These are phyloP conservation scores for Apis laboriosa DNA, from an alignment of 1,140 invertebrate species.

Conservation along the genomic window DNA sequence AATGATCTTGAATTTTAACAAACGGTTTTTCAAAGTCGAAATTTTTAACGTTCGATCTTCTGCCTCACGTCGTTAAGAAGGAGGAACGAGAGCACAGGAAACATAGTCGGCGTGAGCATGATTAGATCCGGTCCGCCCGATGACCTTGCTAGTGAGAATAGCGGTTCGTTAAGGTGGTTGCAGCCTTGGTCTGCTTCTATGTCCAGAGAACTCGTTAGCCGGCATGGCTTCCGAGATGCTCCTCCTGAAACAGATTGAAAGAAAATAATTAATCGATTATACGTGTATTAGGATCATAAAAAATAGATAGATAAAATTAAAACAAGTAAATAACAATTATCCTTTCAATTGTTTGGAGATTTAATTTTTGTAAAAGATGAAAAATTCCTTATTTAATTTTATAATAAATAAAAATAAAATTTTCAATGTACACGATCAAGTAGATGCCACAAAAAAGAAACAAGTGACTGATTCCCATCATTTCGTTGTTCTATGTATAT, in stretches of 20 bases:
- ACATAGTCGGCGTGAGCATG: conserved; percentile 32
- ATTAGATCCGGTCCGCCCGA: conserved; percentile 41
- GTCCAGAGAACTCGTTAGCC: conserved; percentile 61
- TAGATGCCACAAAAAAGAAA: too few species aligned
- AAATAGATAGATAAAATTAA: conserved; percentile 22
- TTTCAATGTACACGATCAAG: too few species aligned
- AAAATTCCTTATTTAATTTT: too few species aligned
- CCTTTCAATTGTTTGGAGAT: neutral
- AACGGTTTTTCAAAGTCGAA: neutral
- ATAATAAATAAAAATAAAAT: too few species aligned
- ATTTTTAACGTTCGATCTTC: neutral
- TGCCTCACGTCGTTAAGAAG: neutral
- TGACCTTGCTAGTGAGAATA: conserved; percentile 46
- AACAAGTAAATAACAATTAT: conserved; percentile 1
- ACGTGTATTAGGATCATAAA: conserved; percentile 17
- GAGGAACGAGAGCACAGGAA: neutral
- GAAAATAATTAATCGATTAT: conserved; percentile 62
- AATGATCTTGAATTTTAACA: neutral
- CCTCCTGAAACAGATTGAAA: conserved; percentile 65
- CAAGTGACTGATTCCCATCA: too few species aligned
- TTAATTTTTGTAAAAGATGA: neutral
- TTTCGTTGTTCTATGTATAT: too few species aligned
- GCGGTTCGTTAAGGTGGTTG: conserved; percentile 68
- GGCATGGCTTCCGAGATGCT: conserved; percentile 71
- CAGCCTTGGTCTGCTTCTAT: conserved; percentile 63